Conservation (phyloP, 2,113 vertebrate genomes). For the Sardina pilchardus region DNA sequence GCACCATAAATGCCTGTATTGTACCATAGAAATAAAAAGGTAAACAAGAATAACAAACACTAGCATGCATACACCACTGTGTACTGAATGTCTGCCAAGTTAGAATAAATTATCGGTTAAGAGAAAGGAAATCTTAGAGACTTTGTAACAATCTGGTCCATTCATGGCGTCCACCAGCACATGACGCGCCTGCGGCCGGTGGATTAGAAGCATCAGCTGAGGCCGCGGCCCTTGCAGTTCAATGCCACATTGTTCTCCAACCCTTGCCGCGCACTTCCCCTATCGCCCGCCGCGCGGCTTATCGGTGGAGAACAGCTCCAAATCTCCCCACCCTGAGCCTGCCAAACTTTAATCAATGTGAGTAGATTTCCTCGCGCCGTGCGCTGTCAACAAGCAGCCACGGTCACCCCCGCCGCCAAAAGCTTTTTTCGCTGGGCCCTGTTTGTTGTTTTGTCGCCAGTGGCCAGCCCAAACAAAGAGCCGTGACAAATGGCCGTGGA, state of each 20-base stretch:
- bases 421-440: conserved; percentile 29
- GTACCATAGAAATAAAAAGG: background rate
- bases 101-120: background rate
- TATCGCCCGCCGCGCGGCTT: conserved; percentile 59
- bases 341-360: conserved; percentile 57
- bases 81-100: background rate
- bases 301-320: conserved; percentile 62
- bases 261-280: conserved; percentile 60
- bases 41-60: conserved; percentile 1
- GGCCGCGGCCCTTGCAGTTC: conserved; percentile 51
- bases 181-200: conserved; percentile 66
- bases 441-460: background rate
- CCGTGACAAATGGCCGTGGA: background rate
- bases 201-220: conserved; percentile 74
- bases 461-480: conserved; percentile 43
- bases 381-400: conserved; percentile 38
- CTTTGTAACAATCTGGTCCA: conserved; percentile 66
- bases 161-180: conserved; percentile 65
- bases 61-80: background rate
- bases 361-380: conserved; percentile 47
- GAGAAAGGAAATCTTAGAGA: conserved; percentile 52
- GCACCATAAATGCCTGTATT: background rate
- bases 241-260: conserved; percentile 72
- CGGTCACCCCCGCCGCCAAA: conserved; percentile 38
- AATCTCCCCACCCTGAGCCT: conserved; percentile 43